Evolutionary conservation across 2,797 vertebrate genomes (phyloP).

Genomic region (Siniperca undulata): DNA sequence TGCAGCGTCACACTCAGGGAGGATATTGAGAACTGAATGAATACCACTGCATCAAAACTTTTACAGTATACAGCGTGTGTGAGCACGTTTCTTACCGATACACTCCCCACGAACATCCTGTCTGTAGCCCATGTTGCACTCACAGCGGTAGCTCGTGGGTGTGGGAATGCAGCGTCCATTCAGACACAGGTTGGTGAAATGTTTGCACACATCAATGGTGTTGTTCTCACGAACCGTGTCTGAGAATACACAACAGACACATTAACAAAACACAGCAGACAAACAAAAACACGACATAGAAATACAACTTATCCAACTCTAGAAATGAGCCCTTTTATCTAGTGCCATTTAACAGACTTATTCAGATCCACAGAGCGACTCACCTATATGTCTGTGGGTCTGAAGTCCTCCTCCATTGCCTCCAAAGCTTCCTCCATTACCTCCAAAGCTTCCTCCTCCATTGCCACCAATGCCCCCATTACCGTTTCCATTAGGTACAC

Average conservation of each 20-base stretch:
- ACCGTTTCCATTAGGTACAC: slow-evolving; percentile 68
- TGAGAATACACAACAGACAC: slow-evolving; percentile 52
- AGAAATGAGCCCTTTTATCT: background rate
- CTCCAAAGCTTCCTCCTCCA: slow-evolving; percentile 53
- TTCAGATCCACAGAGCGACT: slow-evolving; percentile 21
- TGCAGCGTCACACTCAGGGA: slow-evolving; percentile 43
- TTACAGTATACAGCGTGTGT: background rate
- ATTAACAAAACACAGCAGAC: slow-evolving; percentile 7
- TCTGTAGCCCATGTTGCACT: slow-evolving; percentile 99
- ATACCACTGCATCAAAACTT: background rate
- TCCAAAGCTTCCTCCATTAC: slow-evolving; percentile 51
- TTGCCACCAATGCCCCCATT: slow-evolving; percentile 70
- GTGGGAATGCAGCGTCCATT: slow-evolving; percentile 97
- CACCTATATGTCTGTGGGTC: slow-evolving; percentile 69
- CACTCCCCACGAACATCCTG: slow-evolving; percentile 95
- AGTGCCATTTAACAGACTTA: background rate
- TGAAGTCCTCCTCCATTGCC: slow-evolving; percentile 63
- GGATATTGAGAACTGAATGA: background rate
- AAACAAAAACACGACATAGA: background rate
- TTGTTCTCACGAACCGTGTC: slow-evolving; percentile 91
- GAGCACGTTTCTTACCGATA: slow-evolving; percentile 87
- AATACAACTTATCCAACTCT: background rate
- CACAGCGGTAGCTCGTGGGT: slow-evolving; percentile 94
- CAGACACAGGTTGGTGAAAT: slow-evolving; percentile 96
- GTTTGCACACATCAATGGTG: slow-evolving; percentile 95